Evolutionary conservation across 92 coral and sea anemone genomes (phyloP).

Genomic region (Heliopora coerulea): DNA sequence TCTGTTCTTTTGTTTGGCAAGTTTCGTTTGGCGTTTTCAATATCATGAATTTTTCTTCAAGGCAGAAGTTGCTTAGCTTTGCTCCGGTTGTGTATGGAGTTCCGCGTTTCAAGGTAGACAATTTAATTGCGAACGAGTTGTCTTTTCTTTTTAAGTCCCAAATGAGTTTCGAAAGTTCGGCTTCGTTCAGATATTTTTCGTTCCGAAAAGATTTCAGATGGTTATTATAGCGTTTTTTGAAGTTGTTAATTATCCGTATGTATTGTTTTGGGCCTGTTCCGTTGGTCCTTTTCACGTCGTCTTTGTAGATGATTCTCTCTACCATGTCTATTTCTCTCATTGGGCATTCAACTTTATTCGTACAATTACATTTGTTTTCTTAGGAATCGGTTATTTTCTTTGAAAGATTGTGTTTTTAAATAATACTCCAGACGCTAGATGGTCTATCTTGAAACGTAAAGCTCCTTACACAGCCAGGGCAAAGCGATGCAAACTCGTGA

Average conservation of each 20-base stretch:
- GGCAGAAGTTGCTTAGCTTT: constrained; percentile 30
- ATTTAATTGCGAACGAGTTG: not conserved
- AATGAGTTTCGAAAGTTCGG: constrained; percentile 33
- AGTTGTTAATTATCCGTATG: constrained; percentile 38
- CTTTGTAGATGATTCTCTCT: no score
- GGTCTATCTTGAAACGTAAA: no score
- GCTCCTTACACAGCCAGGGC: no score
- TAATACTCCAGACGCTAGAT: no score
- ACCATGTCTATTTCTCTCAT: no score
- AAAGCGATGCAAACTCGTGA: no score
- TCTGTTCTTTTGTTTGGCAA: not conserved
- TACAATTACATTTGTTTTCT: no score
- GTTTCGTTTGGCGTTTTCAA: not conserved
- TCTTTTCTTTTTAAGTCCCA: constrained; percentile 37
- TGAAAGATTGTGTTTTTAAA: no score
- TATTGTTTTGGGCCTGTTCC: no score
- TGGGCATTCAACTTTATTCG: no score
- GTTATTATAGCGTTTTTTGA: constrained; percentile 40
- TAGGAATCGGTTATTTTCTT: no score
- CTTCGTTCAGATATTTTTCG: constrained; percentile 9
- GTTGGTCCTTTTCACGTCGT: no score
- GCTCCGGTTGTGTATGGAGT: constrained; percentile 25
- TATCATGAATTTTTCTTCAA: not conserved
- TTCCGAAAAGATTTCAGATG: constrained; percentile 37
- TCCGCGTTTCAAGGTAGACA: constrained; percentile 23